phyloP scores from a whole-genome alignment of 92 coral and sea anemone species.

The Siderastrea radians region DNA sequence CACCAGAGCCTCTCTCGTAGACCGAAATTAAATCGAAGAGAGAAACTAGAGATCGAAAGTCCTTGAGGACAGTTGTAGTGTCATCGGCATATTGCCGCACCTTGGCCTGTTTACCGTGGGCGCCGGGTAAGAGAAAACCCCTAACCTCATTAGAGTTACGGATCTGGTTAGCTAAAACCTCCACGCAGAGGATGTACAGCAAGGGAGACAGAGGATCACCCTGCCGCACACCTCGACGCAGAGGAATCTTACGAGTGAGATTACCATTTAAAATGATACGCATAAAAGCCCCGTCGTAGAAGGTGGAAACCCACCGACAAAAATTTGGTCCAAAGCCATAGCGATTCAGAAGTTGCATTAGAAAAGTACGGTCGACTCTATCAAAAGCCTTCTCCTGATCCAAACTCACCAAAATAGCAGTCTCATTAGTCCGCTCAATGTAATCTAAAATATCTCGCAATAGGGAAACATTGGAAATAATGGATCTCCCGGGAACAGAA shows the following conservation, averaged over 20 bases:
- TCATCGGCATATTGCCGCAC: slow-evolving; percentile 55
- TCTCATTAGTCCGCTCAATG: not conserved
- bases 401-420: slow-evolving; percentile 21
- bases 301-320: not conserved
- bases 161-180: slow-evolving; percentile 36
- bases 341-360: not conserved
- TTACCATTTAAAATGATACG: not conserved
- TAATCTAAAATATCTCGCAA: slow-evolving; percentile 35
- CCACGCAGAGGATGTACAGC: slow-evolving; percentile 30
- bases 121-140: slow-evolving; percentile 32
- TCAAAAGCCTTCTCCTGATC: slow-evolving; percentile 69
- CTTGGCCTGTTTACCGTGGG: not conserved
- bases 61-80: slow-evolving; percentile 15
- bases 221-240: too few species aligned
- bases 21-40: slow-evolving; percentile 4
- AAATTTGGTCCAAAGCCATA: slow-evolving; percentile 27
- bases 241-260: not conserved
- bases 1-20: slow-evolving; percentile 50
- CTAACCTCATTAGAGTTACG: not conserved
- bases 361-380: slow-evolving; percentile 33
- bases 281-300: slow-evolving; percentile 11
- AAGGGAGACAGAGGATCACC: too few species aligned
- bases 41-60: not conserved
- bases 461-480: slow-evolving; percentile 15
- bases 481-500: slow-evolving; percentile 42